Conservation (phyloP, 2,113 vertebrate species). For the Bungarus multicinctus region DNA sequence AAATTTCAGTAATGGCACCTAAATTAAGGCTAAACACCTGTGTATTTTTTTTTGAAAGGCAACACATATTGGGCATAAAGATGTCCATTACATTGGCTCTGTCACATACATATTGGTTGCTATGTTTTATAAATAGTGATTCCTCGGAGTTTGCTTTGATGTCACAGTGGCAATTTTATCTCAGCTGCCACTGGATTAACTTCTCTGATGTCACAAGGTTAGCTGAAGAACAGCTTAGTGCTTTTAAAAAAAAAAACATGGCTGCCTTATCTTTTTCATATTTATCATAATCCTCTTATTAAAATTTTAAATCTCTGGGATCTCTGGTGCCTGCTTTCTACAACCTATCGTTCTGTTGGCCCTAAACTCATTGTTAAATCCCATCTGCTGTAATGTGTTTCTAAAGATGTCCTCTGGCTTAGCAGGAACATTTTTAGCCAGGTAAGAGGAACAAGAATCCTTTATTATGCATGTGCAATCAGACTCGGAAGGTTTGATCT, state of each 20-base stretch:
- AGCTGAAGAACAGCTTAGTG: conserved; percentile 7
- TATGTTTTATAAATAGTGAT: background rate
- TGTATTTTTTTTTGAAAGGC: background rate
- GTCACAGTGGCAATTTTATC: background rate
- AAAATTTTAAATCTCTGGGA: background rate
- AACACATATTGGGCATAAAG: background rate
- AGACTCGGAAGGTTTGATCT: background rate
- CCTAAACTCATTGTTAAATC: background rate
- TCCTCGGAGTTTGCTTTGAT: background rate
- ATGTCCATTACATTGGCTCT: background rate
- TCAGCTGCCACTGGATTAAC: conserved; percentile 7
- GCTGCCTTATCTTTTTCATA: conserved; percentile 1
- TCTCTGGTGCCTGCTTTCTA: background rate
- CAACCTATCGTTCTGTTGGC: background rate
- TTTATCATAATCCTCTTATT: conserved; percentile 8
- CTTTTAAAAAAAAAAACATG: background rate
- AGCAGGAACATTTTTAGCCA: background rate
- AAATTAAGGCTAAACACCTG: background rate
- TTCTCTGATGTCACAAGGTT: conserved; percentile 8
- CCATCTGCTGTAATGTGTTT: background rate
- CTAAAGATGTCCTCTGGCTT: background rate
- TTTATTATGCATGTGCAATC: background rate
- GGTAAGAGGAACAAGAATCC: background rate
- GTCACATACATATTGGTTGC: background rate
- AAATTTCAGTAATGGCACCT: background rate